A percentile compares a stretch with the other conserved stretches of the same genome.
phyloP scores from a whole-genome alignment of 1,140 invertebrate genomes.

The Phthorimaea operculella region DNA sequence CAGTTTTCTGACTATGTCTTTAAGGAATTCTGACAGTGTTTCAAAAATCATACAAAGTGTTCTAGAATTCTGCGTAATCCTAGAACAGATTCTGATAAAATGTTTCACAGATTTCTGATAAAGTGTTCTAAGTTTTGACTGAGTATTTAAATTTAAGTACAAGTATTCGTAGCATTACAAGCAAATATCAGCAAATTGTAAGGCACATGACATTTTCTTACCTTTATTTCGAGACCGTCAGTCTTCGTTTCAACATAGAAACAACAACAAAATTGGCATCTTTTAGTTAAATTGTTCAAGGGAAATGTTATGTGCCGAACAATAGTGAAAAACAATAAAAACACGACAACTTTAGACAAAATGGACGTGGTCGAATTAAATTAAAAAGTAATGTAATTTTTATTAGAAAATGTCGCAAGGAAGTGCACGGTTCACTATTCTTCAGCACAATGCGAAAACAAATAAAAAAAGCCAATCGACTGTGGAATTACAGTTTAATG shows the following conservation, averaged over 20 bases:
- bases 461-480: conserved; percentile 34
- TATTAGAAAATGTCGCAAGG: conserved; percentile 46
- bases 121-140: too few relatives aligned
- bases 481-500: conserved; percentile 33
- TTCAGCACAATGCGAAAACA: conserved; percentile 56
- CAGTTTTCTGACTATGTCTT: too few relatives aligned
- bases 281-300: conserved; percentile 17
- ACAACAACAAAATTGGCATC: conserved; percentile 7
- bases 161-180: not conserved
- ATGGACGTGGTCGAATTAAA: conserved; percentile 1
- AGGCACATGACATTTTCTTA: conserved; percentile 39
- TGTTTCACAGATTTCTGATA: too few relatives aligned
- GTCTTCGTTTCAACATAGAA: conserved; percentile 18
- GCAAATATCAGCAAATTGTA: conserved; percentile 21
- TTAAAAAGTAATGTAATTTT: too few relatives aligned
- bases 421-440: conserved; percentile 69
- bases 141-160: too few relatives aligned
- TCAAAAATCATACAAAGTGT: too few relatives aligned
- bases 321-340: conserved; percentile 74
- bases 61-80: too few relatives aligned
- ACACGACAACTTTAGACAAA: conserved; percentile 18
- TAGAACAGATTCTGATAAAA: too few relatives aligned
- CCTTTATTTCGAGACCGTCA: conserved; percentile 17
- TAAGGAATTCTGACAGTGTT: too few relatives aligned
- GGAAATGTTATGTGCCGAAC: conserved; percentile 75